phyloP scores from a whole-genome alignment of 64 coral and sea anemone genomes.

The Cladopsammia gracilis region DNA sequence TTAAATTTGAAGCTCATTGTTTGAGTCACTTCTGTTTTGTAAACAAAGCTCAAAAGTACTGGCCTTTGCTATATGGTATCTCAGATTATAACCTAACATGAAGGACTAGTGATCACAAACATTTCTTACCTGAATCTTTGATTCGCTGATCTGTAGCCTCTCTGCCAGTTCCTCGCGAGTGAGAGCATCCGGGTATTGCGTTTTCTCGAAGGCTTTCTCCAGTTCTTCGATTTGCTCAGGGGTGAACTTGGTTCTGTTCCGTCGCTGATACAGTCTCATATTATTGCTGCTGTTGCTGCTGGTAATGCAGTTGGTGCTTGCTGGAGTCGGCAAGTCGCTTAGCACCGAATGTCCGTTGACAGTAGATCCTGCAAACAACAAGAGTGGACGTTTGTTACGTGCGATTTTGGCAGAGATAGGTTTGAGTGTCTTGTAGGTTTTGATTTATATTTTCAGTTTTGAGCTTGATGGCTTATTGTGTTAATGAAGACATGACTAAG shows the following conservation, averaged over 20 bases:
- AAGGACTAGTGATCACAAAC: background rate
- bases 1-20: too few relatives aligned
- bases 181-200: constrained; percentile 90
- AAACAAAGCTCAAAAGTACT: too few relatives aligned
- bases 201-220: constrained; percentile 83
- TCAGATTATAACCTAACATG: background rate
- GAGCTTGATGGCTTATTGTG: too few relatives aligned
- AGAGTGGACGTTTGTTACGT: background rate
- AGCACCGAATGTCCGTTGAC: background rate
- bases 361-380: background rate
- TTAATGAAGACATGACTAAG: too few relatives aligned
- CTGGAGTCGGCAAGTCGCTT: constrained; percentile 15
- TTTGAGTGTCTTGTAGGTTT: too few relatives aligned
- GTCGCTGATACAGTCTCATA: constrained; percentile 65
- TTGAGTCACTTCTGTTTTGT: too few relatives aligned
- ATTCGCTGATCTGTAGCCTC: constrained; percentile 85
- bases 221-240: constrained; percentile 91
- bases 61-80: too few relatives aligned
- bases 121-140: constrained; percentile 90
- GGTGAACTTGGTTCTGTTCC: constrained; percentile 94
- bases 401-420: background rate
- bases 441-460: too few relatives aligned
- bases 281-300: background rate
- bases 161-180: constrained; percentile 92
- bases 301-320: background rate